Evolutionary conservation across 1,140 invertebrate species (phyloP), one percentile per base, ranked within the genome.

Genomic region (Drosophila subpulchrella): DNA sequence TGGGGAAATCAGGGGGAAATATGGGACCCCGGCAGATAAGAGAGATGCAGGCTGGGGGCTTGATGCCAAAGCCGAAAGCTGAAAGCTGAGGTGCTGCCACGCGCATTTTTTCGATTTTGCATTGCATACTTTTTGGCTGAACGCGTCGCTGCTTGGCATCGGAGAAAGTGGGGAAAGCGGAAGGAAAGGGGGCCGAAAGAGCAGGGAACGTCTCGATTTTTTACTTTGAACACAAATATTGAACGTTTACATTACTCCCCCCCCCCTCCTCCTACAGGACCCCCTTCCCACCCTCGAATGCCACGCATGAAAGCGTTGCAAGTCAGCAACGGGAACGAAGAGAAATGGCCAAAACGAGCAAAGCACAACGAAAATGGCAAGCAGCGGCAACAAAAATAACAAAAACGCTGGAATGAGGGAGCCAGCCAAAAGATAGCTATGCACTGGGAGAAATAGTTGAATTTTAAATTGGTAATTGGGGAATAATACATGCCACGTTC

Each of bases 51-150:
- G 17, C 61, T 39, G 42, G 34, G 20, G 39, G n/a, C 13, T 44
- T 39, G 34, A 36, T 17, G 30, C 32, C 34, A 17, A 46, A 56
- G 44, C 51, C 42, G 38, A 66, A 58, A 59, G 63, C 56, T 32
- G 61, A 54, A 55, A 78, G 44, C 59, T 42, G 72, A 57, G 48
- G 51, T 78, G 57, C 67, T 81, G 44, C 60, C 56, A 62, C 48
- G 44, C 65, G 42, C 32, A 55, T 59, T 81, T 63, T 77, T 81
- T 68, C 82, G 78, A 86, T 86, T 89, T 88, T 89, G 72, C 84
- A 83, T 80, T 83, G 80, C 79, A 88, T 79, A 73, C 85, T 83
- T 88, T 86, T 88, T 88, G 83, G 83, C 71, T 80, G 83, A 86
- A 82, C 83, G 83, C 83, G 77, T 81, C 83, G 42, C 10, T 20